Percentiles rank a stretch among this genome's conserved stretches.
Conservation (phyloP, 2,888 invertebrate genomes). For the Lasioglossum morio region DNA sequence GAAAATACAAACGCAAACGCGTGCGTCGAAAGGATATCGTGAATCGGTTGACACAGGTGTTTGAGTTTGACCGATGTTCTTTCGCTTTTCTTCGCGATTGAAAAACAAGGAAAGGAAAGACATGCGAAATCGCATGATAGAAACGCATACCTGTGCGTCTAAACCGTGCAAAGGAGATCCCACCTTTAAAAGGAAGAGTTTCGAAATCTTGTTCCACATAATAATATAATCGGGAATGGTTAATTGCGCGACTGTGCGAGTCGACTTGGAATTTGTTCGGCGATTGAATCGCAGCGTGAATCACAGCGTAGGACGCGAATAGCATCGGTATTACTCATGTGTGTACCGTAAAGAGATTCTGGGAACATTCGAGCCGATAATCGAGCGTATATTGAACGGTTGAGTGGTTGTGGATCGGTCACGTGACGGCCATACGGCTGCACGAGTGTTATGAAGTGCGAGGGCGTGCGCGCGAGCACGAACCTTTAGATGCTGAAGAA, state of each 20-base stretch:
- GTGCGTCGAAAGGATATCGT: no score
- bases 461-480: conserved; percentile 18
- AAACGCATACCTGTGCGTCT: no score
- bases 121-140: no score
- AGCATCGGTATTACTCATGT: not conserved
- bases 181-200: no score
- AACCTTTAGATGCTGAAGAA: not conserved
- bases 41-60: no score
- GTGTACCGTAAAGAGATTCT: not conserved
- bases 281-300: not conserved
- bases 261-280: not conserved
- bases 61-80: no score
- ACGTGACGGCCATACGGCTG: not conserved
- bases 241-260: not conserved
- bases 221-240: not conserved
- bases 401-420: conserved; percentile 1
- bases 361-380: conserved; percentile 2
- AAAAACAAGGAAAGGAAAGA: no score
- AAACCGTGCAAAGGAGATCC: no score
- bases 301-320: not conserved
- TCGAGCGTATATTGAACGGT: not conserved
- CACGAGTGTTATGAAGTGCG: conserved; percentile 3
- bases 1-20: no score
- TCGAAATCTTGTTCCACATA: no score
- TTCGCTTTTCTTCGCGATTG: no score